phyloP scores from a whole-genome alignment of 2,113 vertebrate genomes.

The Leptobrachium ailaonicum region DNA sequence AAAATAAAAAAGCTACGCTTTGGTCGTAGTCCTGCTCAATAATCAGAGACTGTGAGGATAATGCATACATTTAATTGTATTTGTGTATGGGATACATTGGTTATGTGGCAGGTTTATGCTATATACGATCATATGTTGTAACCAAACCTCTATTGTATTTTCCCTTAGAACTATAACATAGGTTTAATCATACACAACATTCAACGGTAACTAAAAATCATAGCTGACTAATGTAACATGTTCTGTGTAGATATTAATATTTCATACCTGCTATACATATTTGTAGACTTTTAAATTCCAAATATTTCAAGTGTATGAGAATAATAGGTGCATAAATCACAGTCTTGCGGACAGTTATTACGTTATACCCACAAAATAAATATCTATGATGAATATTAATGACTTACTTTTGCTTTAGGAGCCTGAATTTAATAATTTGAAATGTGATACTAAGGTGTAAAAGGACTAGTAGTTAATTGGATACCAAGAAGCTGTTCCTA shows the following conservation, averaged over 20 bases:
- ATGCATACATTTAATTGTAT: too few species aligned
- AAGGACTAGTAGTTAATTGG: background rate
- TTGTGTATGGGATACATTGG: too few species aligned
- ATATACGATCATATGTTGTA: too few species aligned
- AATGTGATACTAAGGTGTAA: background rate
- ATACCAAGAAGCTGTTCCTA: background rate
- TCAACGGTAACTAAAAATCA: too few species aligned
- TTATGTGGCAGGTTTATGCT: too few species aligned
- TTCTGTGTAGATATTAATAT: background rate
- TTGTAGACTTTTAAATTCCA: background rate
- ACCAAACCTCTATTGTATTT: too few species aligned
- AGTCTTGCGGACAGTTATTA: slow-evolving; percentile 18
- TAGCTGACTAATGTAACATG: background rate
- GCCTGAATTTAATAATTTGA: slow-evolving; percentile 26
- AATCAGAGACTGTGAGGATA: too few species aligned
- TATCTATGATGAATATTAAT: slow-evolving; percentile 25
- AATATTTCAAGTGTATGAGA: background rate
- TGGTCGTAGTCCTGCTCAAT: too few species aligned
- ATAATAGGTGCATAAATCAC: slow-evolving; percentile 7
- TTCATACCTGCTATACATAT: background rate
- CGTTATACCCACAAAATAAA: slow-evolving; percentile 29
- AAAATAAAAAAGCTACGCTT: too few species aligned
- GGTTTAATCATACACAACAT: too few species aligned
- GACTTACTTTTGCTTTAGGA: slow-evolving; percentile 4
- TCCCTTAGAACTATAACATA: too few species aligned